A percentile compares a stretch with the other conserved stretches of the same genome.
These are phyloP conservation scores for Prunella fulvescens DNA, from an alignment of 2,113 vertebrate species.

Conservation along the genomic window DNA sequence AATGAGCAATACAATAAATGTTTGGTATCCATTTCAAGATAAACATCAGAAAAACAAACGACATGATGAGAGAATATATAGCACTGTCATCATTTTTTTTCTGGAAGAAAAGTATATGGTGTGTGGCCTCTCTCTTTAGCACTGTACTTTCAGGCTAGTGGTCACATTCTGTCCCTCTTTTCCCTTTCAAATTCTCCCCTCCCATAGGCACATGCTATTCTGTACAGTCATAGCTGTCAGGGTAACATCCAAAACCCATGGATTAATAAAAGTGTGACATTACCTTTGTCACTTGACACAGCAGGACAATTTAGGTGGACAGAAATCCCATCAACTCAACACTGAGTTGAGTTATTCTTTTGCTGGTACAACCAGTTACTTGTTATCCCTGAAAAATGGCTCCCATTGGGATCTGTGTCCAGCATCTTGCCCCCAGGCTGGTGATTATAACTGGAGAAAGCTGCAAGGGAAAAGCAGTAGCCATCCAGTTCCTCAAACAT, in stretches of 20 bases:
- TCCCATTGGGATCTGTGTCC: accelerated
- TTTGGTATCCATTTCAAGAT: background rate
- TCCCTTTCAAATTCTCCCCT: background rate
- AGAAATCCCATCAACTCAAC: background rate
- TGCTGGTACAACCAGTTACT: background rate
- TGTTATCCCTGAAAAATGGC: background rate
- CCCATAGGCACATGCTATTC: background rate
- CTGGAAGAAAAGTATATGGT: background rate
- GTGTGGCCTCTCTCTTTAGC: background rate
- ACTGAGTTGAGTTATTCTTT: background rate
- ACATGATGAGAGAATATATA: background rate
- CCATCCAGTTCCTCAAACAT: background rate
- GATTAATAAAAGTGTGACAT: background rate
- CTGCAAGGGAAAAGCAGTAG: background rate
- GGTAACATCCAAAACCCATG: background rate
- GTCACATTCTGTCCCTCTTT: background rate
- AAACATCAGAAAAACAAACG: background rate
- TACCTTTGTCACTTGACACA: background rate
- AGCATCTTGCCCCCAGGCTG: background rate
- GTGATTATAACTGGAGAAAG: background rate
- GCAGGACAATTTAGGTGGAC: background rate
- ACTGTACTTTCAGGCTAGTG: background rate
- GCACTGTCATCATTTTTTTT: background rate
- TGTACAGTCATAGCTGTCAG: background rate
- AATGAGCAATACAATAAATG: background rate